A percentile compares a stretch with the other conserved stretches of the same genome.
phyloP scores from a whole-genome alignment of 2,797 vertebrate species.

The Lithobates pipiens region DNA sequence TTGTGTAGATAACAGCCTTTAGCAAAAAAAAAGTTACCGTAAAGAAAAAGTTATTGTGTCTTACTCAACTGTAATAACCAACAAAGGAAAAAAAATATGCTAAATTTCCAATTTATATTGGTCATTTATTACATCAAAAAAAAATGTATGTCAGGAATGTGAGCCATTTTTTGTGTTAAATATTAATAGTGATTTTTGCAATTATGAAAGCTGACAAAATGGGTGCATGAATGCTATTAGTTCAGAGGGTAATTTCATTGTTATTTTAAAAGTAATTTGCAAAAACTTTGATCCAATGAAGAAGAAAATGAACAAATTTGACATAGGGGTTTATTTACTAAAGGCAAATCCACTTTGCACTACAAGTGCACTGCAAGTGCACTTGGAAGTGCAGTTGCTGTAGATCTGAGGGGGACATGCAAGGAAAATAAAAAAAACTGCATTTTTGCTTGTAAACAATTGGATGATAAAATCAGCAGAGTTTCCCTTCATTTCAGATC shows the following conservation, averaged over 20 bases:
- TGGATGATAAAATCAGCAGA: too few species aligned
- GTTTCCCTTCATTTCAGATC: too few species aligned
- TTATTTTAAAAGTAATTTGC: too few species aligned
- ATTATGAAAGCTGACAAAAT: neutral
- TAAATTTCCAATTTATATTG: neutral
- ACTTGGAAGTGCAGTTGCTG: too few species aligned
- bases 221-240: neutral
- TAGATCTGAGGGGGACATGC: too few species aligned
- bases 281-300: neutral
- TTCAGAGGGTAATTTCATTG: neutral
- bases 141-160: neutral
- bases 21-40: neutral
- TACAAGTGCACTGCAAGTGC: too few species aligned
- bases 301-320: neutral
- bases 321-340: too few species aligned
- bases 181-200: neutral
- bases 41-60: neutral
- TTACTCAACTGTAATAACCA: neutral
- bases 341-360: too few species aligned
- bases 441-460: too few species aligned
- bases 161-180: neutral
- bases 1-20: neutral
- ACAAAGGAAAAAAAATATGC: neutral
- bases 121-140: neutral
- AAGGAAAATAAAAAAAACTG: too few species aligned